These are phyloP conservation scores for Callyntrura sp. DNA, from an alignment of 2,888 invertebrate genomes.

Conservation along the genomic window DNA sequence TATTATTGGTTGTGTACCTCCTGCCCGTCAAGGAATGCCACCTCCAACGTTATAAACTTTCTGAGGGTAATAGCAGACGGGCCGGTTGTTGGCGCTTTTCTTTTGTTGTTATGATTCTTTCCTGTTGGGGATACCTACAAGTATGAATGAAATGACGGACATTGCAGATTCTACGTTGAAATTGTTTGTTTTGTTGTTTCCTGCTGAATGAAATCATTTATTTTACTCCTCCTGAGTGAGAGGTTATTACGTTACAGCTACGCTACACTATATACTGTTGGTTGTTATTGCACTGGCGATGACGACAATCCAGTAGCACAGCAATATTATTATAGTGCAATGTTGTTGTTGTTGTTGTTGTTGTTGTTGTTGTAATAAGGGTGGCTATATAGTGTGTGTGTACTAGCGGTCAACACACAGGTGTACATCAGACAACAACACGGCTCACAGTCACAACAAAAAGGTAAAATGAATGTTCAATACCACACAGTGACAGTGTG, in stretches of 20 bases:
- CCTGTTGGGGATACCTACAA: not conserved
- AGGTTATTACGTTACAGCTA: not conserved
- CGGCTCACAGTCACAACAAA: conserved; percentile 18
- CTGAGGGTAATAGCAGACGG: not conserved
- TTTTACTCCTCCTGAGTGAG: conserved; percentile 32
- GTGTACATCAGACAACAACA: too few species aligned
- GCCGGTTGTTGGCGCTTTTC: not conserved
- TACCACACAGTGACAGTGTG: conserved; percentile 42
- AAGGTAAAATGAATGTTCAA: conserved; percentile 19
- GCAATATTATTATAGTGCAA: too few species aligned
- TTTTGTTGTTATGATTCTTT: not conserved
- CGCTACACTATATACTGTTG: not conserved
- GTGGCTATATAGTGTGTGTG: not conserved
- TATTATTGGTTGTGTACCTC: not conserved
- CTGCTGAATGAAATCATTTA: conserved; percentile 39
- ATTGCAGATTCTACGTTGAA: not conserved
- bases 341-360: not conserved
- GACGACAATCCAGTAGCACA: not conserved
- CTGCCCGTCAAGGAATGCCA: not conserved
- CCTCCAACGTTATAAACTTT: not conserved
- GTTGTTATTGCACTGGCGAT: not conserved
- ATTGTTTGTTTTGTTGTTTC: not conserved
- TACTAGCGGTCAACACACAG: not conserved
- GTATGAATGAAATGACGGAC: conserved; percentile 30
- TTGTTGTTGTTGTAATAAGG: not conserved